Evolutionary conservation across 2,888 invertebrate species (phyloP).

Genomic region (Drosophila mettleri): DNA sequence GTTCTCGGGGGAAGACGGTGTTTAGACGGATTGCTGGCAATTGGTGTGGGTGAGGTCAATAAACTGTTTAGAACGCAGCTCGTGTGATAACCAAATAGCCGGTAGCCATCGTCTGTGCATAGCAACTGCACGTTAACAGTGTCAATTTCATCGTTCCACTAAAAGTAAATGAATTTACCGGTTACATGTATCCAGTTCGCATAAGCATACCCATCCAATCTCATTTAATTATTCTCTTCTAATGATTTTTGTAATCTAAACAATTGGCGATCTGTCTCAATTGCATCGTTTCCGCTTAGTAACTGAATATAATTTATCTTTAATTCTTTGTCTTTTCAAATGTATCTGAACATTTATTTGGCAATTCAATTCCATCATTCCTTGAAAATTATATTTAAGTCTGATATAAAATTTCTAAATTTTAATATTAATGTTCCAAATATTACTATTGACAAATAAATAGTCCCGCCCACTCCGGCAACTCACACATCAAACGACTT

Average conservation of each 20-base stretch:
- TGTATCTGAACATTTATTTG: too few relatives aligned
- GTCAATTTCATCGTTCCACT: constrained; percentile 3
- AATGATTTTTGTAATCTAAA: background rate
- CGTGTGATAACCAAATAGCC: background rate
- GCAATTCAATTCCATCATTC: background rate
- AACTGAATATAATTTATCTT: background rate
- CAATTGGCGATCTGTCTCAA: background rate
- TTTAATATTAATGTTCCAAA: background rate
- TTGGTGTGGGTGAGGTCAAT: constrained; percentile 23
- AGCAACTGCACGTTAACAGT: background rate
- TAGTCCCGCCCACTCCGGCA: too few relatives aligned
- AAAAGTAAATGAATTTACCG: background rate
- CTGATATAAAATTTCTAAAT: background rate
- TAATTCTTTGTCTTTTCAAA: rapidly evolving
- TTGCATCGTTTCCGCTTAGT: background rate
- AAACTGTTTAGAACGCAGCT: constrained; percentile 13
- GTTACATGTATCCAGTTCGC: background rate
- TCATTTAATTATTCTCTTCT: too few relatives aligned
- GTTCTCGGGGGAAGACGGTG: background rate
- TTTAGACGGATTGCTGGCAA: background rate
- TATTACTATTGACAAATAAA: background rate
- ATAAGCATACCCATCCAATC: too few relatives aligned
- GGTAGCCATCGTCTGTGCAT: background rate
- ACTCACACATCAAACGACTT: background rate
- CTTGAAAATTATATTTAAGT: background rate